phyloP scores from a whole-genome alignment of 2,797 vertebrate species.

The Lacerta viridis region DNA sequence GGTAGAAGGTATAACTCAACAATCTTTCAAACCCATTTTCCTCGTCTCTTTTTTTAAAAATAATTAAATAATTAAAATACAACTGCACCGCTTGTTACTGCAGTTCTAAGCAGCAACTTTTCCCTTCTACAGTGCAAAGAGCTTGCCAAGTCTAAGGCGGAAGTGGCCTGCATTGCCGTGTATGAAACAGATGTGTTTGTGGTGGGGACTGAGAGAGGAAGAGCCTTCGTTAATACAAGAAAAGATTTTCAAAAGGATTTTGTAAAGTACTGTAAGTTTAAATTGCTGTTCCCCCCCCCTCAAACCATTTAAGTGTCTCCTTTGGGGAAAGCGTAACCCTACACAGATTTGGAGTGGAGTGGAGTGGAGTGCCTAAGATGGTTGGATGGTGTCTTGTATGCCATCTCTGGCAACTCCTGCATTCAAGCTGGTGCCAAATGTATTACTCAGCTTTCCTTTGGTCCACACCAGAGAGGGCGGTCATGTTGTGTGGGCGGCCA shows the following conservation, averaged over 20 bases:
- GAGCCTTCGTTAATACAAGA: constrained; percentile 81
- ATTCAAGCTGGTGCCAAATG: no score
- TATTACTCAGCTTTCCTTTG: no score
- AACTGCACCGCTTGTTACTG: neutral
- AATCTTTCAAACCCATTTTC: neutral
- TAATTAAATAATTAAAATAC: neutral
- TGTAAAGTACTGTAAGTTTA: constrained; percentile 84
- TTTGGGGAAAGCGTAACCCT: no score
- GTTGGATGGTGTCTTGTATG: no score
- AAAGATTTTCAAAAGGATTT: constrained; percentile 86
- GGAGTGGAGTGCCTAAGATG: no score
- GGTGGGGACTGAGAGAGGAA: constrained; percentile 84
- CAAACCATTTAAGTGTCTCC: neutral
- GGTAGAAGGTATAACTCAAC: neutral
- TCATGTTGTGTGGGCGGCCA: no score
- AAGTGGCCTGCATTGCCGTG: constrained; percentile 85
- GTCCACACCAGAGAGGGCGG: no score
- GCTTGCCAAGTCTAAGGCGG: constrained; percentile 84
- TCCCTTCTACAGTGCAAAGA: constrained; percentile 82
- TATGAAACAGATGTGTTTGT: constrained; percentile 84
- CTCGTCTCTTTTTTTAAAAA: no score
- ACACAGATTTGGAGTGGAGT: no score
- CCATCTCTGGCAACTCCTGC: no score
- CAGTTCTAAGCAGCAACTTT: constrained; percentile 23
- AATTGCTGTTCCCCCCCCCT: neutral